Percentiles rank a stretch among this genome's conserved stretches.
Conservation (phyloP, 2,797 vertebrate species). For the Malurus leucopterus region DNA sequence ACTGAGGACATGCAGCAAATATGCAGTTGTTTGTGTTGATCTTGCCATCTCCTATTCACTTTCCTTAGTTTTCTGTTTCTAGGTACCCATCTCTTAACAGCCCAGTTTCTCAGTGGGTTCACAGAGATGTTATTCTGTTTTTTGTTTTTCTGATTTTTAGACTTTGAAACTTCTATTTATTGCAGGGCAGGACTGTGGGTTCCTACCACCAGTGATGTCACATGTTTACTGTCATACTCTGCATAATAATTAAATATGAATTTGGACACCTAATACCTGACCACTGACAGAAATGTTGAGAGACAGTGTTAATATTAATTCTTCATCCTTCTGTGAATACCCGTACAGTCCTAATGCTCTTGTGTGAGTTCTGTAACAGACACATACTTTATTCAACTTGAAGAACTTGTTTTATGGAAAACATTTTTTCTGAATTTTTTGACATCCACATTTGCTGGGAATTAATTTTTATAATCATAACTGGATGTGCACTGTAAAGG, state of each 20-base stretch:
- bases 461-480: not conserved
- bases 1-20: not conserved
- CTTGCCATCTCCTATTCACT: not conserved
- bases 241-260: not conserved
- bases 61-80: not conserved
- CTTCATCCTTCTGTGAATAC: not conserved
- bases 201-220: not conserved
- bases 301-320: fast-evolving
- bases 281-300: not conserved
- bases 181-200: not conserved
- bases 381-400: not conserved
- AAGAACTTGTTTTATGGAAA: not conserved
- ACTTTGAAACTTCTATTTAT: not conserved
- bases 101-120: not conserved
- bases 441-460: not conserved
- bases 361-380: not conserved
- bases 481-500: not conserved
- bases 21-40: not conserved
- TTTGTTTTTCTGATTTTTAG: not conserved
- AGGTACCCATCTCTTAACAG: not conserved
- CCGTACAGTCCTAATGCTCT: not conserved
- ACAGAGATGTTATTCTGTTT: not conserved
- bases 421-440: not conserved
- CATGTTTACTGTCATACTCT: not conserved
- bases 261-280: not conserved